Evolutionary conservation across 2,797 vertebrate species (phyloP), one percentile per base, ranked within the genome.

Genomic region (Aulostomus chinensis): DNA sequence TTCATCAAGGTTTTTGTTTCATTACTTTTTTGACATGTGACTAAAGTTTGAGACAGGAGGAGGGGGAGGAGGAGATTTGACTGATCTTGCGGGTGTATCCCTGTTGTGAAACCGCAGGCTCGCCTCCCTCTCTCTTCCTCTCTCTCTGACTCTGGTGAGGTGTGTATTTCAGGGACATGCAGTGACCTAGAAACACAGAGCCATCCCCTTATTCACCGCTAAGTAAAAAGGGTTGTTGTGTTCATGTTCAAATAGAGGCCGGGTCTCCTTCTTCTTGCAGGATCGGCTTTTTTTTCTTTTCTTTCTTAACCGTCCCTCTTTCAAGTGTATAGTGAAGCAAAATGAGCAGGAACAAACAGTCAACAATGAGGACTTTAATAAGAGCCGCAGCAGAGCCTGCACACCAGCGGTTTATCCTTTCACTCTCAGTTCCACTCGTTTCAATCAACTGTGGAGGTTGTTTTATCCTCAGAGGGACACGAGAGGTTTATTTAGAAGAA

Each of bases 291-390:
- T 25, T 25, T 75, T 61, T 70, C 67, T 65, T 50, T 62, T 58
- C 64, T 67, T 56, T 81, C 79, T 75, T 73, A 69, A 71, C 49
- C n/a, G n/a, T 64, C 69, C 53, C 63, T 52, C 62, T 84, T 89
- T 83, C 68, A 83, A 83, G 80, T n/a, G n/a, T 86, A 63, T 46
- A 81, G 63, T 69, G 78, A 80, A 81, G 84, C 79, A 87, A 84
- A 88, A 78, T 81, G 76, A 80, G 83, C 83, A 74, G 62, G 59
- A 89, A 88, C 81, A 88, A 85, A 88, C 72, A 73, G 76, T 83
- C 75, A 78, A 90, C 86, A 89, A 88, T 86, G 76, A 85, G 76
- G 68, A 58, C 86, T 88, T 90, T 91, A 89, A 86, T 76, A 86
- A 68, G 67, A 76, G 76, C 78, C 38, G 52, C 26, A 39, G 59